phyloP scores from a whole-genome alignment of 2,888 invertebrate species.

The Conomelus anceps region DNA sequence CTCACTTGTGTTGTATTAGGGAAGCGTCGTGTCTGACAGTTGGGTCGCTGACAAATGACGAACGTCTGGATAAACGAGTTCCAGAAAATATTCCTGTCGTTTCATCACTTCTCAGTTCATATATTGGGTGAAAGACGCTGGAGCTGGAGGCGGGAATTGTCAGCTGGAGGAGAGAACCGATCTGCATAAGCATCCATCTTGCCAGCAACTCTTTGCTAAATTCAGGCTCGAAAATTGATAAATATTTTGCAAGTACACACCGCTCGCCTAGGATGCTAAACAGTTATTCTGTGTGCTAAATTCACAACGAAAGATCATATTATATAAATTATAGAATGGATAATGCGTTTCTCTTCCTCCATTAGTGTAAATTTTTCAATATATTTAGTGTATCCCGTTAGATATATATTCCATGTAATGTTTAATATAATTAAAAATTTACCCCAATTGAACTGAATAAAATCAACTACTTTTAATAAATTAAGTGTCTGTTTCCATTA shows the following conservation, averaged over 20 bases:
- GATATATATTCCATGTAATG: too few relatives aligned
- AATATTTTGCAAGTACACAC: background rate
- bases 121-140: background rate
- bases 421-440: too few relatives aligned
- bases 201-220: background rate
- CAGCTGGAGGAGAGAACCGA: background rate
- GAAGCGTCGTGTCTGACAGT: background rate
- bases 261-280: background rate
- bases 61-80: background rate
- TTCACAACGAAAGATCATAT: too few relatives aligned
- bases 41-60: background rate
- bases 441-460: too few relatives aligned
- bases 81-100: background rate
- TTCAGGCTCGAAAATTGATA: background rate
- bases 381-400: too few relatives aligned
- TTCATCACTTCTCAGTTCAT: background rate
- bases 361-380: too few relatives aligned
- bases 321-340: too few relatives aligned
- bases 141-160: background rate
- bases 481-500: too few relatives aligned
- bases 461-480: too few relatives aligned
- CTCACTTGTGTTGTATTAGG: background rate
- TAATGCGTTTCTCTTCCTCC: too few relatives aligned
- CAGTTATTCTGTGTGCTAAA: background rate
- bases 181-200: background rate